Evolutionary conservation across 35 echinoderm and acorn worm genomes (phyloP).

Genomic region (Holothuria glaberrima): DNA sequence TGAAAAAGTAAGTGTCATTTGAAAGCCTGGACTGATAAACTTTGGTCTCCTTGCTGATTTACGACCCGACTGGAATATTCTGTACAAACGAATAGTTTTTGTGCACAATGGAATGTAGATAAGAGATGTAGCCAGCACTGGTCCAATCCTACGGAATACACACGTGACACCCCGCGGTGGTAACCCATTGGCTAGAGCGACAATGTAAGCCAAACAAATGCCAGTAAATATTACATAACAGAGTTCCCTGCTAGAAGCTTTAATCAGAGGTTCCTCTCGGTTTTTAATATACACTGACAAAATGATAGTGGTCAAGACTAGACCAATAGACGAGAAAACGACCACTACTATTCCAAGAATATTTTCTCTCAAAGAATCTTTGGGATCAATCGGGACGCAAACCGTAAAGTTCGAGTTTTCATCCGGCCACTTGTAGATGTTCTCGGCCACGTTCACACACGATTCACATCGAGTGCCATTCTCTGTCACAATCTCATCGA

Average conservation of each 20-base stretch:
- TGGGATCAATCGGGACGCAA: conserved; percentile 52
- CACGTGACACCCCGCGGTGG: conserved; percentile 70
- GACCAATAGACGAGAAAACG: conserved; percentile 51
- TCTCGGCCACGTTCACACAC: conserved; percentile 56
- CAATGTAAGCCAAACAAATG: conserved; percentile 75
- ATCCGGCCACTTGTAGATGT: conserved; percentile 68
- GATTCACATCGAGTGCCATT: conserved; percentile 71
- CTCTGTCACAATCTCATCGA: conserved; percentile 67
- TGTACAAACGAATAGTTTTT: conserved; percentile 87
- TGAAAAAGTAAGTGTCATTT: conserved; percentile 70
- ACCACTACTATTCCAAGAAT: conserved; percentile 59
- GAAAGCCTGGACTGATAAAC: conserved; percentile 88
- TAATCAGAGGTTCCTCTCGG: conserved; percentile 84
- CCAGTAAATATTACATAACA: conserved; percentile 85
- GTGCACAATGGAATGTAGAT: conserved; percentile 85
- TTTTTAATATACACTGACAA: conserved; percentile 72
- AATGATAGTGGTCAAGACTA: conserved; percentile 59
- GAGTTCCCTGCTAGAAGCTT: conserved; percentile 91
- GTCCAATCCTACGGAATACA: conserved; percentile 69
- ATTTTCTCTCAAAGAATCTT: conserved; percentile 47
- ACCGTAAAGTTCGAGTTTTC: conserved; percentile 37
- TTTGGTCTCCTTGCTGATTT: conserved; percentile 88
- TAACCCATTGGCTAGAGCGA: conserved; percentile 57
- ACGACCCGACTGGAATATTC: conserved; percentile 81
- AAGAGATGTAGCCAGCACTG: conserved; percentile 65